Evolutionary conservation across 2,888 invertebrate genomes (phyloP), one percentile per base, ranked within the genome.

Genomic region (Ormia ochracea): DNA sequence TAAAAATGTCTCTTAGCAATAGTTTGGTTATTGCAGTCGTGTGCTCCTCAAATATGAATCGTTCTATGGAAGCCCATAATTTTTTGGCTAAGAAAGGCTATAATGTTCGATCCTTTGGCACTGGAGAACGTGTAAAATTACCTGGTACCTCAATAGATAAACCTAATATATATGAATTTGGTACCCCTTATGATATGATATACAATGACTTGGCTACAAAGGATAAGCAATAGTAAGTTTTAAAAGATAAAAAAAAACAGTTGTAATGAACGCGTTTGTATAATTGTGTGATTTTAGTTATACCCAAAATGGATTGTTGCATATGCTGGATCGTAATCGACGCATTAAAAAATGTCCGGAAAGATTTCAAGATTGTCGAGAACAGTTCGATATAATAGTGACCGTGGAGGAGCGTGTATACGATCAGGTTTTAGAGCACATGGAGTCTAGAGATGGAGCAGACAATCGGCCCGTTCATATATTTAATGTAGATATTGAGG

Each of bases 21-120:
- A 91, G 93, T 85, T 90, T 96, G 84, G 94, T 93, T 86, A 93
- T 99, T 85, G 99, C 99, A 23, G 98, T 99, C 69, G 96, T 98
- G 84, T 99, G 99, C 91, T 99, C 99, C 7, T 98, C 98, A 87
- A 99, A 99, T 90, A 99, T 99, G 97, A 99, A 99, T 89, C 93
- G 99, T 76, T 98, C 98, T 86, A 99, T 99, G 99, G 99, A 99
- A 91, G 99, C 99, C 14, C 99, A 99, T 91, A 96, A 96, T 75
- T 98, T 98, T 90, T 91, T 99, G 58, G 96, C 97, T 70, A 99
- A 99, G 91, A 98, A 98, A 87, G 99, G 99, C 12, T 99, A 96
- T 88, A 94, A 94, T 87, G 98, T 99, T 0, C 94, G 95, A 87
- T 98, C 98, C 0, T 98, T 94, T 90, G 97, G 97, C 14, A 96